A percentile compares a stretch with the other conserved stretches of the same genome.
phyloP scores from a whole-genome alignment of 2,113 vertebrate genomes.

The Plectropomus leopardus region DNA sequence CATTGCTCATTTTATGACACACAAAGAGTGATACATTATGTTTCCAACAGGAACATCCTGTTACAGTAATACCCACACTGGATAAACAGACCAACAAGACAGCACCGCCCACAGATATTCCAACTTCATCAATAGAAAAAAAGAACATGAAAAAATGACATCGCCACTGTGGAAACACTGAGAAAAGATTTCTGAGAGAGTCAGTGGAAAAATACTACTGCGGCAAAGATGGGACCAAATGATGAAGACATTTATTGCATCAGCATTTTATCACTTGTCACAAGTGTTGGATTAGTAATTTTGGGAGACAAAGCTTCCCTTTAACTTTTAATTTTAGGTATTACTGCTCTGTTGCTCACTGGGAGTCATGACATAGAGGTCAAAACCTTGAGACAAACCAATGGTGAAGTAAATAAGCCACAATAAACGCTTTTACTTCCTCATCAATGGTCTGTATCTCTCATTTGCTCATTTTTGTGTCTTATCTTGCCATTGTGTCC shows the following conservation, averaged over 20 bases:
- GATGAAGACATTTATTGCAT: constrained; percentile 12
- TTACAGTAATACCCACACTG: neutral
- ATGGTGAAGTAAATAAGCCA: constrained; percentile 26
- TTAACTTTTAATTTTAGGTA: neutral
- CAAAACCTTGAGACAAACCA: constrained; percentile 15
- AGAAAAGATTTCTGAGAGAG: neutral
- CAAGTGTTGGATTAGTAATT: neutral
- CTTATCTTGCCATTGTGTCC: constrained; percentile 40
- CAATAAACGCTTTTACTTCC: constrained; percentile 9
- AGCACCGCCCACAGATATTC: constrained; percentile 7
- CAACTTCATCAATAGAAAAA: constrained; percentile 3
- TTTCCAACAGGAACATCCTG: constrained; percentile 13
- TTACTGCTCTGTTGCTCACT: neutral
- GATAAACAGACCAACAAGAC: constrained; percentile 31
- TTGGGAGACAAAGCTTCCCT: neutral
- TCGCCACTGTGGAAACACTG: neutral
- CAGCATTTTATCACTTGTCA: neutral
- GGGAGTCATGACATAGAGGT: constrained; percentile 14
- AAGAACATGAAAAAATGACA: neutral
- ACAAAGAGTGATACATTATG: neutral
- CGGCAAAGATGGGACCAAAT: constrained; percentile 6
- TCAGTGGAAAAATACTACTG: neutral
- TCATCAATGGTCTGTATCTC: constrained; percentile 1
- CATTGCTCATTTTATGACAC: neutral
- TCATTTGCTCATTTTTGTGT: constrained; percentile 13